These are phyloP conservation scores for Procambarus virginalis DNA, from an alignment of 1,140 invertebrate species.

Conservation along the genomic window DNA sequence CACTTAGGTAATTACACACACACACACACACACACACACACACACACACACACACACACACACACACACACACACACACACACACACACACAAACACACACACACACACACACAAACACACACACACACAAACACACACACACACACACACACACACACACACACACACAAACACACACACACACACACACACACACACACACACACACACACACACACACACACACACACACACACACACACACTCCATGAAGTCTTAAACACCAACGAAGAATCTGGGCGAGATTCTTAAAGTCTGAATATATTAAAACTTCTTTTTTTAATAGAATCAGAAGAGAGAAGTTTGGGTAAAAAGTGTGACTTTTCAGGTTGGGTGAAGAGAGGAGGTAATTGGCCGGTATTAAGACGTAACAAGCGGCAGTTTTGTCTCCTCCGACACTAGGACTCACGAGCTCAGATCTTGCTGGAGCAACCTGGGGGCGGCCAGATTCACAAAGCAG, in stretches of 20 bases:
- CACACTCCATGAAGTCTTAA: background rate
- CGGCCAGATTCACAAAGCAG: too few species aligned
- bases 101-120: constrained; percentile 17
- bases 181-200: constrained; percentile 10
- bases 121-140: constrained; percentile 21
- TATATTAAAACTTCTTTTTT: background rate
- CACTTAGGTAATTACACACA: too few species aligned
- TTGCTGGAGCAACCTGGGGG: too few species aligned
- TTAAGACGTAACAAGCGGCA: background rate
- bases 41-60: constrained; percentile 26
- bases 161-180: constrained; percentile 24
- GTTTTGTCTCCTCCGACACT: too few species aligned
- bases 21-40: constrained; percentile 38
- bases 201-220: constrained; percentile 33
- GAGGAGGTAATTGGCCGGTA: background rate
- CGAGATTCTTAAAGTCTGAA: background rate
- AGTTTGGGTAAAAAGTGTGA: too few species aligned
- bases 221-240: constrained; percentile 29
- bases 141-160: constrained; percentile 29
- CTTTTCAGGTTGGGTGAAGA: too few species aligned
- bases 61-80: constrained; percentile 28
- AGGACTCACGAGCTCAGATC: too few species aligned
- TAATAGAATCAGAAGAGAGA: background rate
- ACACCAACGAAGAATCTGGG: background rate
- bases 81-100: constrained; percentile 26